Percentiles rank a stretch among this genome's conserved stretches.
phyloP scores from a whole-genome alignment of 2,797 vertebrate species.

The Astyanax mexicanus region DNA sequence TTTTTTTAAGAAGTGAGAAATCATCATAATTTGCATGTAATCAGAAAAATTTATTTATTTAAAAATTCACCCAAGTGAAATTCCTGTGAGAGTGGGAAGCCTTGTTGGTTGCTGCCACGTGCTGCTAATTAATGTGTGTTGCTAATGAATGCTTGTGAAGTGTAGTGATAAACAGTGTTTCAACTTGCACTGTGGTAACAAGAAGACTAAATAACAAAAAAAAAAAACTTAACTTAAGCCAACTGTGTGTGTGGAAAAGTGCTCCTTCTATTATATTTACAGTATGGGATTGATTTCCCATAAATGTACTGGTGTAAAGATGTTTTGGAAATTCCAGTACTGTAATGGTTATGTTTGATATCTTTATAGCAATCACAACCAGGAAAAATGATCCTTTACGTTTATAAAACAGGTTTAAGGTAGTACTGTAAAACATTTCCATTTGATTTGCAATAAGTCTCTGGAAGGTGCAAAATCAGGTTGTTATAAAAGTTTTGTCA shows the following conservation, averaged over 20 bases:
- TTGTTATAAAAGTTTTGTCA: not conserved
- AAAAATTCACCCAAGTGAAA: conserved; percentile 59
- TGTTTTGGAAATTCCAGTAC: not conserved
- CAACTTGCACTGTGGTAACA: conserved; percentile 25
- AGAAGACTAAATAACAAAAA: conserved; percentile 29
- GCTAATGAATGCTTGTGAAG: conserved; percentile 60
- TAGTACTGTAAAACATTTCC: not conserved
- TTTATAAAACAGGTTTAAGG: not conserved
- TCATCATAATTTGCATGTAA: conserved; percentile 61
- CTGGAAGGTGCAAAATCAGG: not conserved
- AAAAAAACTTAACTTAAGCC: no score
- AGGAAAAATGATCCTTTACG: not conserved
- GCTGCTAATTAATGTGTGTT: conserved; percentile 62
- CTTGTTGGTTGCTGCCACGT: conserved; percentile 51
- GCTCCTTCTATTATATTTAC: conserved; percentile 1
- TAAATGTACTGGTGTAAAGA: not conserved
- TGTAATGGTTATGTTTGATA: not conserved
- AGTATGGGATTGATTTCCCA: not conserved
- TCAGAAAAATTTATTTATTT: conserved; percentile 61
- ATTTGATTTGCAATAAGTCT: not conserved
- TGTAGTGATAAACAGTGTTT: conserved; percentile 47
- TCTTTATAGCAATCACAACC: not conserved
- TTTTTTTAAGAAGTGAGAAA: conserved; percentile 55
- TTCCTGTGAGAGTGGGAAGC: conserved; percentile 56
- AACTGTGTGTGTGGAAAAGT: not conserved